Conservation (phyloP, 30 jellyfish, hydroid and myxozoan genomes). For the Chironex yamaguchii region DNA sequence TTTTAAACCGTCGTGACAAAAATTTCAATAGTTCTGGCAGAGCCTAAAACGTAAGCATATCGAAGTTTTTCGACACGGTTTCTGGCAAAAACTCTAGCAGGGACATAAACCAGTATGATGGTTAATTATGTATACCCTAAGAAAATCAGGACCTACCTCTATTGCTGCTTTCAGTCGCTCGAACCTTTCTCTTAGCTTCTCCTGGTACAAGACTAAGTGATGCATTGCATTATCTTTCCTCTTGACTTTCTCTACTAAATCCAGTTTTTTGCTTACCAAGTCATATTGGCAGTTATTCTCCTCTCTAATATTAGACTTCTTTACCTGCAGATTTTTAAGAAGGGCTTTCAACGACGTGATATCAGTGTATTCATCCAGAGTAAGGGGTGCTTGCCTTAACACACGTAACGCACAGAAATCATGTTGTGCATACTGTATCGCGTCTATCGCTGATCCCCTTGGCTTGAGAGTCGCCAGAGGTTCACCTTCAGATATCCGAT, state of each 20-base stretch:
- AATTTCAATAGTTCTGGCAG: no score
- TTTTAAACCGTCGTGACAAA: no score
- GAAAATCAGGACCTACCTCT: no score
- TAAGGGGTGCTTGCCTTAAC: not conserved
- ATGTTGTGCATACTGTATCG: not conserved
- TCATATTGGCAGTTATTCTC: not conserved
- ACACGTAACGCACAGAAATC: not conserved
- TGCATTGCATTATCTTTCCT: slow-evolving; percentile 49
- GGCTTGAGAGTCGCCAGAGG: not conserved
- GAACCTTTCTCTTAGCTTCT: slow-evolving; percentile 48
- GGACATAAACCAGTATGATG: no score
- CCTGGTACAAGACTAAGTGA: slow-evolving; percentile 37
- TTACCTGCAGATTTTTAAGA: not conserved
- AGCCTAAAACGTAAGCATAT: no score
- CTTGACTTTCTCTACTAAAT: not conserved
- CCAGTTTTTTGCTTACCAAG: not conserved
- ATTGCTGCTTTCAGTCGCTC: slow-evolving; percentile 44
- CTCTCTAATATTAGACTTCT: not conserved
- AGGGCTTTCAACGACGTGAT: not conserved
- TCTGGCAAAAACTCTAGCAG: no score
- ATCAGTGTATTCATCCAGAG: not conserved
- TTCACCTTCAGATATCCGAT: not conserved
- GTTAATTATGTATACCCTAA: no score
- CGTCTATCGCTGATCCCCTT: no score
- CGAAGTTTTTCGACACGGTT: no score